Evolutionary conservation across 2,888 invertebrate genomes (phyloP).

Genomic region (Polyommatus icarus): DNA sequence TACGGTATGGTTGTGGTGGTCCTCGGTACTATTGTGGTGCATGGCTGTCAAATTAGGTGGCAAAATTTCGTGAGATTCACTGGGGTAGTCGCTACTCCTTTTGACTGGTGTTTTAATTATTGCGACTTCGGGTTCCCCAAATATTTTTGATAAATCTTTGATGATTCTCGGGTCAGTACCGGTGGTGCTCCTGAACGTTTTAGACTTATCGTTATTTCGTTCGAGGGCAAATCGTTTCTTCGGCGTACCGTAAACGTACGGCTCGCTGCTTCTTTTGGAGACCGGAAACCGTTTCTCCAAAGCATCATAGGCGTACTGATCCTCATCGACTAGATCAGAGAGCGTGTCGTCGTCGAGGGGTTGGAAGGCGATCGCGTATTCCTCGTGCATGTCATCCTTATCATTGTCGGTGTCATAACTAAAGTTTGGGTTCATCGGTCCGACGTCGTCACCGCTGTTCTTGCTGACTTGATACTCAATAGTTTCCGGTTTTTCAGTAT

Average conservation of each 20-base stretch:
- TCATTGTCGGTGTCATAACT: constrained; percentile 65
- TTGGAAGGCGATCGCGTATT: constrained; percentile 74
- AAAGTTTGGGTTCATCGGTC: constrained; percentile 55
- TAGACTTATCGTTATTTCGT: constrained; percentile 59
- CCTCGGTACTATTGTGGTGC: constrained; percentile 57
- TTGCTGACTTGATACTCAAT: constrained; percentile 57
- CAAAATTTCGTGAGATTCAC: constrained; percentile 61
- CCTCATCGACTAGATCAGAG: constrained; percentile 65
- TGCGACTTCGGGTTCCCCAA: constrained; percentile 72
- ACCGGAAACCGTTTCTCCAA: constrained; percentile 84
- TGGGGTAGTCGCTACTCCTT: constrained; percentile 68
- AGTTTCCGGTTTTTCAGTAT: constrained; percentile 49
- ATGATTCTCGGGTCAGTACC: constrained; percentile 86
- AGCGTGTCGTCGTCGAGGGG: constrained; percentile 69
- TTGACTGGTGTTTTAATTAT: constrained; percentile 78
- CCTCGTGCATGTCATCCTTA: constrained; percentile 69
- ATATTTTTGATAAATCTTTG: constrained; percentile 84
- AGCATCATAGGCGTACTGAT: constrained; percentile 65
- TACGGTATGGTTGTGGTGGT: constrained; percentile 48
- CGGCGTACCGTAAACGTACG: constrained; percentile 53
- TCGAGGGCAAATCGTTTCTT: constrained; percentile 60
- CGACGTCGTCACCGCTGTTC: constrained; percentile 49
- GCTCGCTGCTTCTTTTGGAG: constrained; percentile 82
- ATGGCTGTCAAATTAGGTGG: constrained; percentile 60
- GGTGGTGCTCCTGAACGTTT: constrained; percentile 64